A percentile compares a stretch with the other conserved stretches of the same genome.
Evolutionary conservation across 2,797 vertebrate species (phyloP).

Genomic region (Gallinago solitaria): DNA sequence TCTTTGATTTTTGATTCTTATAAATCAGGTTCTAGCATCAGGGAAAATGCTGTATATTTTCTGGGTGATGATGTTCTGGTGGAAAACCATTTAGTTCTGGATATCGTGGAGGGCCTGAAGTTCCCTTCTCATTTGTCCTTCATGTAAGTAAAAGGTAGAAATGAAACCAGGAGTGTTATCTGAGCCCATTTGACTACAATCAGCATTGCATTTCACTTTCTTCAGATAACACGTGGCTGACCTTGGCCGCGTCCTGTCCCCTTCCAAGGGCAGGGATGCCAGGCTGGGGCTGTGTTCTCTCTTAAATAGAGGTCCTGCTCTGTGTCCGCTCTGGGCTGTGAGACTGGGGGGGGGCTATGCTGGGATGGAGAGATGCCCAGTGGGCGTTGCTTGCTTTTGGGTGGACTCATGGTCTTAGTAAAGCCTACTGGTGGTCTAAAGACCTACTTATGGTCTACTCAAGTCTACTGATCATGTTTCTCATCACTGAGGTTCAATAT

Average conservation of each 20-base stretch:
- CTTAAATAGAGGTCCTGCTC: not conserved
- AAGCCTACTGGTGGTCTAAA: not conserved
- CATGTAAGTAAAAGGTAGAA: conserved; percentile 21
- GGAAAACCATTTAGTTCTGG: not conserved
- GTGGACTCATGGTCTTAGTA: not conserved
- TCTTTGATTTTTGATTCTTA: fast-evolving
- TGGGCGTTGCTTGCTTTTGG: not conserved
- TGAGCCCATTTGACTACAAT: not conserved
- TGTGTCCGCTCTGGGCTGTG: fast-evolving
- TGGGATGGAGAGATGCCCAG: not conserved
- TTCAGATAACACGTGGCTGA: not conserved
- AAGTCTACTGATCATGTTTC: not conserved
- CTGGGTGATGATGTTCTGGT: not conserved
- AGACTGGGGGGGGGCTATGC: not conserved
- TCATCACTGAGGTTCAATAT: not conserved
- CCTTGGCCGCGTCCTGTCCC: not conserved
- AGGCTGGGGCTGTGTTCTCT: not conserved
- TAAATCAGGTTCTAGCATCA: not conserved
- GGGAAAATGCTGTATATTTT: fast-evolving
- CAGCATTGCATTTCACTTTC: not conserved
- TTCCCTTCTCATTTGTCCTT: not conserved
- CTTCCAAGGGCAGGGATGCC: not conserved
- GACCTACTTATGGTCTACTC: no score
- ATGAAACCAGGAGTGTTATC: not conserved
- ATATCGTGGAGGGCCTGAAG: not conserved